A percentile compares a stretch with the other conserved stretches of the same genome.
phyloP scores from a whole-genome alignment of 2,797 vertebrate species.

The Hydrophis major region DNA sequence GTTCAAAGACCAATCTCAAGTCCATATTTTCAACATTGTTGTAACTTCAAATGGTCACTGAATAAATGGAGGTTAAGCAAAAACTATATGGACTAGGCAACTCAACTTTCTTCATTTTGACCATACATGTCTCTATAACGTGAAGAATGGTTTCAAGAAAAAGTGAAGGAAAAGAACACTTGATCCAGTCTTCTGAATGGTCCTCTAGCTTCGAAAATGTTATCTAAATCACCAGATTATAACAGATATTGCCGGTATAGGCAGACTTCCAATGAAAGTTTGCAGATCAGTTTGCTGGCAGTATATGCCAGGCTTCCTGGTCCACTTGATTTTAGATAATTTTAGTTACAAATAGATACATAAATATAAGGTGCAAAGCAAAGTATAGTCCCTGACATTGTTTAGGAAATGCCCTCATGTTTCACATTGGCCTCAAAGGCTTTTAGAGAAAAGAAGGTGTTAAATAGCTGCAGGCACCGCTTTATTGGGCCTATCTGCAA shows the following conservation, averaged over 20 bases:
- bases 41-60: not conserved
- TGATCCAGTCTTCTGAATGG: not conserved
- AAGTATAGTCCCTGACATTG: not conserved
- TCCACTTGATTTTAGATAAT: not conserved
- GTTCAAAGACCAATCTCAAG: not conserved
- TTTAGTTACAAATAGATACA: not conserved
- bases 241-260: not conserved
- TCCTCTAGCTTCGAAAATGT: not conserved
- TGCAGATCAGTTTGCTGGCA: not conserved
- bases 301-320: not conserved
- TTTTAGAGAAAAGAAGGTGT: not conserved
- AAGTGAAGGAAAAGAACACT: not conserved
- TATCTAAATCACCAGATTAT: not conserved
- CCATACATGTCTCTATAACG: not conserved
- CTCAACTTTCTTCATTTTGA: not conserved
- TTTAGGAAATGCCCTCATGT: not conserved
- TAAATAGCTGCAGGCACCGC: not conserved
- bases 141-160: not conserved
- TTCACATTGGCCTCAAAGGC: not conserved
- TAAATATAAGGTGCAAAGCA: not conserved
- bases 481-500: not conserved
- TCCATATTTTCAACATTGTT: not conserved
- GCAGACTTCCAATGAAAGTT: not conserved
- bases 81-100: not conserved
- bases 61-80: not conserved